Evolutionary conservation across 2,888 invertebrate species (phyloP).

Genomic region (Uloborus plumipes): DNA sequence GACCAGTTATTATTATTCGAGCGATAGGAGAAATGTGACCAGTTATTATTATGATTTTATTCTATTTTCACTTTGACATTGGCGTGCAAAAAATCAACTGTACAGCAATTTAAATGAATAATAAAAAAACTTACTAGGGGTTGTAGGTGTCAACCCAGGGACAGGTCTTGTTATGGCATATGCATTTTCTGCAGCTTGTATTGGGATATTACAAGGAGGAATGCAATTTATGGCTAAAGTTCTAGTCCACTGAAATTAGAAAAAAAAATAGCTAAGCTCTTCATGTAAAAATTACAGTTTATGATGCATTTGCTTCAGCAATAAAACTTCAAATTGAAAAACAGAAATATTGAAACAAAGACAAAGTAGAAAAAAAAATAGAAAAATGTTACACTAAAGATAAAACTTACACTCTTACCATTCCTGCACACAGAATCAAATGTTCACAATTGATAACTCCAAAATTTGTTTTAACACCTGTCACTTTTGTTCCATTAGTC

Average conservation of each 20-base stretch:
- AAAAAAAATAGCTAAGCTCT: not conserved
- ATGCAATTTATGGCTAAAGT: slow-evolving; percentile 75
- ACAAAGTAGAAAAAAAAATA: no score
- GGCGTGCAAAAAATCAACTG: no score
- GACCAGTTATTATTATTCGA: no score
- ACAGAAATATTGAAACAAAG: no score
- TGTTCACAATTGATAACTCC: slow-evolving; percentile 77
- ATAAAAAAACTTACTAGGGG: slow-evolving; percentile 49
- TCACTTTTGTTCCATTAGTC: slow-evolving; percentile 76
- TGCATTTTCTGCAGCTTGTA: slow-evolving; percentile 80
- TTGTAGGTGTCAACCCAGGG: slow-evolving; percentile 48
- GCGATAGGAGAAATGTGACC: no score
- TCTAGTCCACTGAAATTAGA: slow-evolving; percentile 71
- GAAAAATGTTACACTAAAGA: slow-evolving; percentile 76
- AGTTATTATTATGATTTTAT: no score
- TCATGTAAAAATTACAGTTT: no score
- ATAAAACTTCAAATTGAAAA: no score
- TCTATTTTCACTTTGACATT: no score
- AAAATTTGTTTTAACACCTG: slow-evolving; percentile 76
- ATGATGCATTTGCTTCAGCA: no score
- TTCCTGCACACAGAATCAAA: slow-evolving; percentile 80
- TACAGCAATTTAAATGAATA: no score
- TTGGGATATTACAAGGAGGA: slow-evolving; percentile 78
- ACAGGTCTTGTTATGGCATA: slow-evolving; percentile 76
- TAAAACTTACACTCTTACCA: slow-evolving; percentile 73